Conservation (phyloP, 1,140 invertebrate species). For the Drosophila pallidifrons region DNA sequence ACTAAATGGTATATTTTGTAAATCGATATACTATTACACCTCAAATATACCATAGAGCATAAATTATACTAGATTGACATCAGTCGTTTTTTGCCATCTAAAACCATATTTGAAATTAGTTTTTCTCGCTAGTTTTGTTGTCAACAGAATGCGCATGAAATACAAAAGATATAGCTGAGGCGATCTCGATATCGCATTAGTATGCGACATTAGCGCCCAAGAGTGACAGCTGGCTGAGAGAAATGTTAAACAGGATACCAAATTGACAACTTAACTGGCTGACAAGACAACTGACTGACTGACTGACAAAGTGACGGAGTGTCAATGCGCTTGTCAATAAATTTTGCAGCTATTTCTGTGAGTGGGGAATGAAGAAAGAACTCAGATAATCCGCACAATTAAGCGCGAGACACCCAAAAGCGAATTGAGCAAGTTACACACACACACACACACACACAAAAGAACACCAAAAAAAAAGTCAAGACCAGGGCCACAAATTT, state of each 20-base stretch:
- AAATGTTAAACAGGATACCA: constrained; percentile 69
- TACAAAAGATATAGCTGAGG: neutral
- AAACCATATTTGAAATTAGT: no score
- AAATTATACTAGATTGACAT: no score
- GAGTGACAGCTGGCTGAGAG: constrained; percentile 27
- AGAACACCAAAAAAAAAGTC: constrained; percentile 39
- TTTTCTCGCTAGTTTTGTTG: no score
- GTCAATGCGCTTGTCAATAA: constrained; percentile 72
- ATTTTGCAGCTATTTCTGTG: constrained; percentile 56
- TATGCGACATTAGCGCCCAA: constrained; percentile 69
- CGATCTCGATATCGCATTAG: constrained; percentile 43
- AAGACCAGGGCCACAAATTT: constrained; percentile 55
- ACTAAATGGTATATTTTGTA: no score
- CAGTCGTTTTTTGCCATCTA: no score
- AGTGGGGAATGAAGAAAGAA: constrained; percentile 12
- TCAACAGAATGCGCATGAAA: neutral
- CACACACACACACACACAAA: no score
- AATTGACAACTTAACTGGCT: constrained; percentile 66
- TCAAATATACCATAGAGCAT: no score
- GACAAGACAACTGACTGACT: constrained; percentile 73
- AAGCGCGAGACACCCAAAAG: constrained; percentile 63
- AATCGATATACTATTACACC: no score
- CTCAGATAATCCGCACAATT: constrained; percentile 77
- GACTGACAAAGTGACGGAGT: constrained; percentile 45
- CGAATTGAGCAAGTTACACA: constrained; percentile 32